A percentile compares a stretch with the other conserved stretches of the same genome.
phyloP scores from a whole-genome alignment of 2,797 vertebrate genomes.

The Remorina albescens region DNA sequence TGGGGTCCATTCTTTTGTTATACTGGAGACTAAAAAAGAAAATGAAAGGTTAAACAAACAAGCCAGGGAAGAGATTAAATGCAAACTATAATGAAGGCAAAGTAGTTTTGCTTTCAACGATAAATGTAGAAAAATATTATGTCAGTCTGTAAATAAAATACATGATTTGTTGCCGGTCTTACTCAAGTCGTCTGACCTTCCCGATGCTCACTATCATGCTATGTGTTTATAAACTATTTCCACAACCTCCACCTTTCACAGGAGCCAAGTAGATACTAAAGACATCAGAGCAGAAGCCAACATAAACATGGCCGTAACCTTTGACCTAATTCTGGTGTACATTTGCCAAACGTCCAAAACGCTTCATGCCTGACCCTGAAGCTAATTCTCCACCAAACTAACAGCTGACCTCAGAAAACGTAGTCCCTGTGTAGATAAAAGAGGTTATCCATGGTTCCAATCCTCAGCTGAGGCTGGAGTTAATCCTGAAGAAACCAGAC shows the following conservation, averaged over 20 bases:
- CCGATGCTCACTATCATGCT: background rate
- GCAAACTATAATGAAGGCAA: no score
- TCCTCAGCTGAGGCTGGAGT: background rate
- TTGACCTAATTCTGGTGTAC: constrained; percentile 47
- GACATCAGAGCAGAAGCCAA: constrained; percentile 35
- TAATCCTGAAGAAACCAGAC: constrained; percentile 42
- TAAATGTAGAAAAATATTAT: no score
- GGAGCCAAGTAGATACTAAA: background rate
- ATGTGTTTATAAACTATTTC: background rate
- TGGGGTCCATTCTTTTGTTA: no score
- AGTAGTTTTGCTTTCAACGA: no score
- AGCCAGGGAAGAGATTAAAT: no score
- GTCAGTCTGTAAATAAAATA: background rate
- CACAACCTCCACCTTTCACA: background rate
- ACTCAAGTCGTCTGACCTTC: background rate
- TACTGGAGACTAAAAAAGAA: no score
- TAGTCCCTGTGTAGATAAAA: constrained; percentile 6
- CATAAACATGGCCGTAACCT: constrained; percentile 41
- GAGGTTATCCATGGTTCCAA: constrained; percentile 28
- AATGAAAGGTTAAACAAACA: no score
- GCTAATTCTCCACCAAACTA: constrained; percentile 46
- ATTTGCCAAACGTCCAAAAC: constrained; percentile 36
- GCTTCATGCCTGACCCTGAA: constrained; percentile 29
- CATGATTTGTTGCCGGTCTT: background rate
- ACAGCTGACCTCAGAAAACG: constrained; percentile 32